These are phyloP conservation scores for Cistogaster globosa DNA, from an alignment of 2,888 invertebrate species.

Conservation along the genomic window DNA sequence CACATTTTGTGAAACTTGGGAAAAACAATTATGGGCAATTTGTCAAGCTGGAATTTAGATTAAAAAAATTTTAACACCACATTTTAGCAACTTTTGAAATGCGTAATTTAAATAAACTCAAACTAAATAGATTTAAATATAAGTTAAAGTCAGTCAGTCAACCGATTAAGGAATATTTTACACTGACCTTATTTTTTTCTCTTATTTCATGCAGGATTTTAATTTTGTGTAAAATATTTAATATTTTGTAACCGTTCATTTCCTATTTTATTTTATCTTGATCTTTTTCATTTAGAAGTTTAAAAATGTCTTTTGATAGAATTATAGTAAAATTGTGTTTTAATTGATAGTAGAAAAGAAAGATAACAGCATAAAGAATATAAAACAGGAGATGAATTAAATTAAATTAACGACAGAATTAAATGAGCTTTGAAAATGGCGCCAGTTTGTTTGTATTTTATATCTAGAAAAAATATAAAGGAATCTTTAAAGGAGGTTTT, in stretches of 20 bases:
- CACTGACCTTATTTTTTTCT: too few species aligned
- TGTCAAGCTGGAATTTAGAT: too few species aligned
- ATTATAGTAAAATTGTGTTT: constrained; percentile 46
- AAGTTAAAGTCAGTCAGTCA: too few species aligned
- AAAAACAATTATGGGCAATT: too few species aligned
- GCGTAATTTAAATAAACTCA: too few species aligned
- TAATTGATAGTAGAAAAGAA: constrained; percentile 45
- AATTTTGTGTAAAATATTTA: constrained; percentile 14
- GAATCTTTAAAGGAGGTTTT: constrained; percentile 56
- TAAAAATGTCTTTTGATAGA: constrained; percentile 16
- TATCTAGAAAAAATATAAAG: constrained; percentile 32
- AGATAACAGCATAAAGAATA: constrained; percentile 43
- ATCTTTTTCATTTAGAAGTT: constrained; percentile 6
- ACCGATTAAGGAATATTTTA: too few species aligned
- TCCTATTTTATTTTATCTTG: neutral
- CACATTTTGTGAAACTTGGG: too few species aligned
- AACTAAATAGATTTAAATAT: too few species aligned
- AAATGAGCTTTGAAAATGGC: constrained; percentile 72
- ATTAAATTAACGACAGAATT: constrained; percentile 71
- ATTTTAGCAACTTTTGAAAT: too few species aligned
- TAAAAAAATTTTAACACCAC: too few species aligned
- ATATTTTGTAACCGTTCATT: constrained; percentile 21
- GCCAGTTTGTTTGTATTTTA: constrained; percentile 62
- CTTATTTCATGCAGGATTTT: neutral
- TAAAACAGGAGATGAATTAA: constrained; percentile 62